These are phyloP conservation scores for Magallana gigas DNA, from an alignment of 1,140 invertebrate genomes.

Conservation along the genomic window DNA sequence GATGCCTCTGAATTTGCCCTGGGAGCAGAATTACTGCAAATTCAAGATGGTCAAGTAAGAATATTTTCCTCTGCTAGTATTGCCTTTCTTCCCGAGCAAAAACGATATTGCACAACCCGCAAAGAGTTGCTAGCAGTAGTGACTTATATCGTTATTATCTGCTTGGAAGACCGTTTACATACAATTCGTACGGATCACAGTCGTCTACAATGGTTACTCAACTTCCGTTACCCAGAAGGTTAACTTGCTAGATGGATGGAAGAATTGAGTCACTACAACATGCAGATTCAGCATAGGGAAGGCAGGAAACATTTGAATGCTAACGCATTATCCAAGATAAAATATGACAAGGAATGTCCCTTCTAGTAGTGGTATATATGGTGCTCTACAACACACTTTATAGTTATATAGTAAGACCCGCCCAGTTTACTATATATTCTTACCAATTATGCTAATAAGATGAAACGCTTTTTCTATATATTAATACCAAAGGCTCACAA, in stretches of 20 bases:
- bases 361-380: no score
- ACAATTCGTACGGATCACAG: slow-evolving; percentile 38
- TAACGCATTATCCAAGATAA: slow-evolving; percentile 49
- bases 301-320: slow-evolving; percentile 64
- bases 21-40: slow-evolving; percentile 76
- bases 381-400: no score
- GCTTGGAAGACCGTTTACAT: not conserved
- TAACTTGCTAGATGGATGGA: slow-evolving; percentile 65
- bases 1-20: slow-evolving; percentile 77
- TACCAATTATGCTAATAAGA: no score
- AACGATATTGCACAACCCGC: not conserved
- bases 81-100: not conserved
- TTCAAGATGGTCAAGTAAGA: slow-evolving; percentile 56
- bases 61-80: slow-evolving; percentile 5
- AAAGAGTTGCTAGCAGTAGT: slow-evolving; percentile 33
- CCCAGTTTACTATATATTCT: no score
- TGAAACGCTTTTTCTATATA: no score
- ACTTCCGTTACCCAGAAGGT: slow-evolving; percentile 39
- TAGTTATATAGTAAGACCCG: no score
- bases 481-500: no score
- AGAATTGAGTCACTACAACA: slow-evolving; percentile 56
- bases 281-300: slow-evolving; percentile 60
- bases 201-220: slow-evolving; percentile 34
- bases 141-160: slow-evolving; percentile 14
- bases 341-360: no score